A percentile compares a stretch with the other conserved stretches of the same genome.
Conservation (phyloP, 1,140 invertebrate species). For the Sycophila sp. region DNA sequence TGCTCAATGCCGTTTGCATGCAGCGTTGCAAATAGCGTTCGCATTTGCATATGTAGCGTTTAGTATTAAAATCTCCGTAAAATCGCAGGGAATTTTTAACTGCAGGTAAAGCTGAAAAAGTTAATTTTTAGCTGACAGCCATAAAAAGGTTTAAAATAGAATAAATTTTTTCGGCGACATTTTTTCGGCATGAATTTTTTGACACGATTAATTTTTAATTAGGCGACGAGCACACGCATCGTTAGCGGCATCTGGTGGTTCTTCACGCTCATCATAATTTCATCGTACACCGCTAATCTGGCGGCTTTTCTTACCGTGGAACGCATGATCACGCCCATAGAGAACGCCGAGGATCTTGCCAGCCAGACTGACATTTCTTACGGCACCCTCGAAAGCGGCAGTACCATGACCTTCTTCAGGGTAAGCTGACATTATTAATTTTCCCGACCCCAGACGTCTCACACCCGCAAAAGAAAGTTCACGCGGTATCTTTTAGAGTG, state of each 20-base stretch:
- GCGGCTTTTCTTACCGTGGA: slow-evolving; percentile 97
- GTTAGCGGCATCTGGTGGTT: slow-evolving; percentile 99
- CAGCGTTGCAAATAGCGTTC: too few species aligned
- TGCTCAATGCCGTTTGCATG: too few species aligned
- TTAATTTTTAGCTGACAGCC: too few species aligned
- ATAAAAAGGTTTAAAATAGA: too few species aligned
- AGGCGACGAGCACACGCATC: slow-evolving; percentile 93
- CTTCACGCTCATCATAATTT: slow-evolving; percentile 98
- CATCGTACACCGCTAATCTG: slow-evolving; percentile 97
- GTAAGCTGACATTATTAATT: slow-evolving; percentile 70
- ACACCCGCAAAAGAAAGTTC: too few species aligned
- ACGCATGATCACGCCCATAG: slow-evolving; percentile 95
- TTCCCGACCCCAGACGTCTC: too few species aligned
- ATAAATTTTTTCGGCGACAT: not conserved
- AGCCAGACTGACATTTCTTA: slow-evolving; percentile 94
- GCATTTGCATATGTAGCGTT: too few species aligned
- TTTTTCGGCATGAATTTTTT: slow-evolving; percentile 30
- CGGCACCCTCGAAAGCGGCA: slow-evolving; percentile 90
- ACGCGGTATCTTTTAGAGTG: too few species aligned
- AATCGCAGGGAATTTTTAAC: too few species aligned
- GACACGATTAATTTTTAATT: slow-evolving; percentile 54
- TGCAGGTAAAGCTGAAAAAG: too few species aligned
- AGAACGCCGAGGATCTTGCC: slow-evolving; percentile 93
- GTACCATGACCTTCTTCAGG: slow-evolving; percentile 97
- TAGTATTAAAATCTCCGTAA: too few species aligned